phyloP scores from a whole-genome alignment of 1,140 invertebrate genomes.

The Papilio polytes region DNA sequence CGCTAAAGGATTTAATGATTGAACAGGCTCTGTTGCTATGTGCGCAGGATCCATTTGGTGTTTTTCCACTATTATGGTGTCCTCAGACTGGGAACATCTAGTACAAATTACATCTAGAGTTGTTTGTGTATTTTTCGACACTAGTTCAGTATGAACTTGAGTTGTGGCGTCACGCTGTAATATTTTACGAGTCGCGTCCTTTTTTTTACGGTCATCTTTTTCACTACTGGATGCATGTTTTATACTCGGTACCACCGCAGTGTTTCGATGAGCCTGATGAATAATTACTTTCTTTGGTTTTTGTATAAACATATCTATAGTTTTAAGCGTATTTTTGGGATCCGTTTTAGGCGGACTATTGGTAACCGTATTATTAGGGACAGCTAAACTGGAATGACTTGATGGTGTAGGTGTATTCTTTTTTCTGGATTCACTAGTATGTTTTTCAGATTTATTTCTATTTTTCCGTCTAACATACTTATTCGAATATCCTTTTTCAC shows the following conservation, averaged over 20 bases:
- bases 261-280: conserved; percentile 76
- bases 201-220: conserved; percentile 43
- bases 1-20: conserved; percentile 66
- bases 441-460: conserved; percentile 54
- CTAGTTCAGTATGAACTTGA: conserved; percentile 55
- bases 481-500: conserved; percentile 64
- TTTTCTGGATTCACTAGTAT: conserved; percentile 54
- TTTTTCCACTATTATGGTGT: conserved; percentile 51
- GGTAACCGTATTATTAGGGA: conserved; percentile 55
- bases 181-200: conserved; percentile 39
- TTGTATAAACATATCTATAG: conserved; percentile 76
- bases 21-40: conserved; percentile 41
- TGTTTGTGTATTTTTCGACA: conserved; percentile 66
- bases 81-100: conserved; percentile 64
- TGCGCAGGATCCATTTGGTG: conserved; percentile 58
- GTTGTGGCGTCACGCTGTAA: conserved; percentile 51
- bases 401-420: conserved; percentile 60
- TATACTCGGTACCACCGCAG: conserved; percentile 51
- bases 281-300: conserved; percentile 61
- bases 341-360: conserved; percentile 59
- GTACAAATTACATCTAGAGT: conserved; percentile 46
- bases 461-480: conserved; percentile 59
- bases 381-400: conserved; percentile 61
- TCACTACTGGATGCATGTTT: conserved; percentile 44
- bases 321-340: conserved; percentile 64